Evolutionary conservation across 1,140 invertebrate genomes (phyloP), one percentile per base, ranked within the genome.

Genomic region (Drosophila insularis): DNA sequence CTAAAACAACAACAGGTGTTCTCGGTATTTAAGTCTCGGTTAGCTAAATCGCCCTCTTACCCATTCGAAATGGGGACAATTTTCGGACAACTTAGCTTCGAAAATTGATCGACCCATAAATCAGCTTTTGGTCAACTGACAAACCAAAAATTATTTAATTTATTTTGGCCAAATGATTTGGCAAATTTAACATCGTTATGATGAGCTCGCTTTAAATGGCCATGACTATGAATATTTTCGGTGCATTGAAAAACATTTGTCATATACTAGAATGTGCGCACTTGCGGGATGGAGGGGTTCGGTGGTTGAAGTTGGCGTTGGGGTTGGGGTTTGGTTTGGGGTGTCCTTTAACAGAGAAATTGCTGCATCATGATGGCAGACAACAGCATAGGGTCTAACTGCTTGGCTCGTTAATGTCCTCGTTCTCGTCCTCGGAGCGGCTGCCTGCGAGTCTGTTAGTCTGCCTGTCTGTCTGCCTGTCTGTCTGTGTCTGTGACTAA

Each of bases 361-460:
- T 79, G 75, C 72, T 87, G 82, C 84, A 71, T 66, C 72, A 82
- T 87, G 82, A 80, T 82, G 59, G 59, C 50, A 32, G 55, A 63
- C 68, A 64, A 59, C 68, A 53, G 69, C 64, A 55, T 63, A 60
- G 69, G 67, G 80, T 80, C 84, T 89, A 87, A 87, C 82, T 87
- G 82, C 82, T 84, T 79, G 84, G 82, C 84, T 87, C 82, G 82
- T 87, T 87, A 87, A 87, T 82, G 82, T 87, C 69, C 81, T 86
- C 66, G 68, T 71, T 43, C 66, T 40, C 62, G 76, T 74, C 76
- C 62, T 67, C 80, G 5, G n/a, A 71, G 61, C 65, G 50, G 64
- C 64, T 80, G 80, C 72, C 78, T 80, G 71, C 63, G 74, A 60
- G 64, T 63, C 68, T 80, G 65, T 65, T 40, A 37, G 50, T 32